Conservation (phyloP, 35 echinoderm and acorn worm species). For the Apostichopus californicus region DNA sequence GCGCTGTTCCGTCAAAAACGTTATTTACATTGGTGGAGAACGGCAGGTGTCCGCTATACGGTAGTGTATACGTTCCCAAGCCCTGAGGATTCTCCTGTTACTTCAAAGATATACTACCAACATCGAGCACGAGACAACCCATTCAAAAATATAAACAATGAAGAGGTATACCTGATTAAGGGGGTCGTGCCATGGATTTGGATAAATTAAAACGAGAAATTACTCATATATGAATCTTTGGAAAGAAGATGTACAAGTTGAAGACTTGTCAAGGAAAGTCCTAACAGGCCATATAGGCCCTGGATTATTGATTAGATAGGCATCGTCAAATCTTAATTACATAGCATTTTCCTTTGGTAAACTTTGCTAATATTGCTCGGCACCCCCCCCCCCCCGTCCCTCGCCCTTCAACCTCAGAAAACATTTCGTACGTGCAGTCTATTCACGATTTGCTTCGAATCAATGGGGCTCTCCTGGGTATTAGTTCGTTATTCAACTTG, state of each 20-base stretch:
- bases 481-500: too few relatives aligned
- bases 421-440: background rate
- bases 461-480: background rate
- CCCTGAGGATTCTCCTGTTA: background rate
- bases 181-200: background rate
- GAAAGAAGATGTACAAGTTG: background rate
- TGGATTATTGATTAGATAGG: background rate
- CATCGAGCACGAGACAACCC: background rate
- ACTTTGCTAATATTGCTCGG: background rate
- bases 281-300: background rate
- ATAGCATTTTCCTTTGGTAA: too few relatives aligned
- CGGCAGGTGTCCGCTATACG: background rate
- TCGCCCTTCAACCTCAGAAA: too few relatives aligned
- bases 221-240: background rate
- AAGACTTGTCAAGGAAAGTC: too few relatives aligned
- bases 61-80: background rate
- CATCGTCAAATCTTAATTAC: background rate
- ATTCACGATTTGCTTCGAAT: too few relatives aligned
- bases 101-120: background rate
- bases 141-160: background rate
- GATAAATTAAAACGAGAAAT: background rate
- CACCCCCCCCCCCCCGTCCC: background rate
- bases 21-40: slow-evolving; percentile 3
- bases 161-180: background rate
- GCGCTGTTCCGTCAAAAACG: background rate